Evolutionary conservation across 2,113 vertebrate genomes (phyloP), one percentile per base, ranked within the genome.

Genomic region (Mionectes macconnelli): DNA sequence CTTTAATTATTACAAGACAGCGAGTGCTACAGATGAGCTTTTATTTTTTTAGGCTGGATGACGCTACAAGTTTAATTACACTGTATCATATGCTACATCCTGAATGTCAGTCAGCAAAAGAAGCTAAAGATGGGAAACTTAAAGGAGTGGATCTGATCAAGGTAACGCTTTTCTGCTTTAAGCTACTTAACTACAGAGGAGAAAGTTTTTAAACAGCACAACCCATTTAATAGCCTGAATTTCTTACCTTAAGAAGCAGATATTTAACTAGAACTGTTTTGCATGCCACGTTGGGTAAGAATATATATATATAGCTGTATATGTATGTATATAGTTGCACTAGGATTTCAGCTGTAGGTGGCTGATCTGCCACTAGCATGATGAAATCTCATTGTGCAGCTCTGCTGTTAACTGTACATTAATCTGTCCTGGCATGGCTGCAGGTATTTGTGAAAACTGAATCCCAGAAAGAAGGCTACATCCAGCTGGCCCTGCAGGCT

Each of bases 11-110:
- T 12, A 19, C 39, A 4, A 70, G 14, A 76, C 47, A 64, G 19
- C 44, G 84, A 42, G 22, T 66, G 37, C 40, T 81, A 56, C 22
- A 91, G 39, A 5, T 52, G 27, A 25, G 10, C 20, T 6, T 89
- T 52, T 35, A 1, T 87, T 85, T 93, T 5, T 74, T 89, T 70
- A 99, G 99, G 93, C 25, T 98, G 4, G 98, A 99, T 33, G 98
- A 99, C 50, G 98, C 99, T 2, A 90, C 97, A 40, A 98, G 97
- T 90, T 96, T 99, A 57, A 98, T 99, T 70, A 98, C 90, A 37
- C 97, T 99, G 15, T 99, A 99, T 96, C 98, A 99, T 57, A 97
- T 99, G 97, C 78, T 99, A 18, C 98, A 99, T 77, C 99, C 99
- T 23, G 97, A 98, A n/a, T 98, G 99, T 69, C 98, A 97, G 16